These are phyloP conservation scores for Lordiphosa stackelbergi DNA, from an alignment of 1,140 invertebrate genomes.

Conservation along the genomic window DNA sequence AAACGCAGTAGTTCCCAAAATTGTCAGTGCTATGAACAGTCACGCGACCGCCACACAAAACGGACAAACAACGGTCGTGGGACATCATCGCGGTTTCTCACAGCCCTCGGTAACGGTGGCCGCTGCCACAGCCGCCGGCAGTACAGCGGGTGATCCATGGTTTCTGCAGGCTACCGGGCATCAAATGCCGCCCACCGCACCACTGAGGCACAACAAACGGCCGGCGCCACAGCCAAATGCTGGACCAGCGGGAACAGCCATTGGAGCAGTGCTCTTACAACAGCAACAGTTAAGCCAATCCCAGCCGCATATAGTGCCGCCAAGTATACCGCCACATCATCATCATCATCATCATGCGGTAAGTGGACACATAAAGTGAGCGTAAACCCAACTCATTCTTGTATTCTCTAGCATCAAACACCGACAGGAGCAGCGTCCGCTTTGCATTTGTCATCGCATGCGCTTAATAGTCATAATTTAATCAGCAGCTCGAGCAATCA, in stretches of 20 bases:
- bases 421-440: slow-evolving; percentile 49
- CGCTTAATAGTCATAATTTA: slow-evolving; percentile 77
- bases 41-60: slow-evolving; percentile 74
- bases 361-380: slow-evolving; percentile 22
- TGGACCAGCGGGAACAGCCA: slow-evolving; percentile 23
- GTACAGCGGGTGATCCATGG: slow-evolving; percentile 76
- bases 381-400: too few relatives aligned
- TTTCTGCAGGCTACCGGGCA: slow-evolving; percentile 76
- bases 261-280: slow-evolving; percentile 39
- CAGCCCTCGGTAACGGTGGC: slow-evolving; percentile 71
- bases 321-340: slow-evolving; percentile 73
- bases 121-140: slow-evolving; percentile 40
- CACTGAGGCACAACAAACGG: slow-evolving; percentile 74
- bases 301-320: slow-evolving; percentile 75
- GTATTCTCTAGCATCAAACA: slow-evolving; percentile 33
- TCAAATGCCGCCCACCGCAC: slow-evolving; percentile 76
- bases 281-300: slow-evolving; percentile 75
- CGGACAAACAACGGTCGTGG: slow-evolving; percentile 76
- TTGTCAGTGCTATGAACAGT: slow-evolving; percentile 63
- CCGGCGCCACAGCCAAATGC: slow-evolving; percentile 73
- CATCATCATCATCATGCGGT: slow-evolving; percentile 69
- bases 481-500: slow-evolving; percentile 69
- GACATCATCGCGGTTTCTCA: slow-evolving; percentile 77
- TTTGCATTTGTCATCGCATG: slow-evolving; percentile 75
- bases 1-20: background rate